Evolutionary conservation across 2,888 invertebrate genomes (phyloP).

Genomic region (Orthosia gracilis): DNA sequence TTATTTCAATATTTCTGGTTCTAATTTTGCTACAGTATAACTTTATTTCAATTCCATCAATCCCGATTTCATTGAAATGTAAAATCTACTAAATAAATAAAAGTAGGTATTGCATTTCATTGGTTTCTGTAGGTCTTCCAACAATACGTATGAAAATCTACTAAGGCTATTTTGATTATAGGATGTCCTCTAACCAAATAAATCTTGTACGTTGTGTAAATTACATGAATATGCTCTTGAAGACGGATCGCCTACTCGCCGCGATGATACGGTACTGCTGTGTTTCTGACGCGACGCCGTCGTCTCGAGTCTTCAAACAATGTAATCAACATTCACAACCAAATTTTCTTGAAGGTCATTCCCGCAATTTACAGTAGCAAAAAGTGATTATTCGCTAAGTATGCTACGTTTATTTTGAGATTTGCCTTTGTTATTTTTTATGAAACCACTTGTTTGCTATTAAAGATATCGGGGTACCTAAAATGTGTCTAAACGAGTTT

Average conservation of each 20-base stretch:
- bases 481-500: neutral
- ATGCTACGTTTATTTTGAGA: slow-evolving; percentile 24
- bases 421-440: slow-evolving; percentile 11
- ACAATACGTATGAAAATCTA: neutral
- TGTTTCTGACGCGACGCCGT: slow-evolving; percentile 12
- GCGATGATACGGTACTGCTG: neutral
- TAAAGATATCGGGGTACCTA: slow-evolving; percentile 3
- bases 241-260: slow-evolving; percentile 4
- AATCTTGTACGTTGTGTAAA: neutral
- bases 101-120: neutral
- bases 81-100: too few species aligned
- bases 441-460: neutral
- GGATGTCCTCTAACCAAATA: neutral
- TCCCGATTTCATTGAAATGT: too few species aligned
- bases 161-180: neutral
- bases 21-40: neutral
- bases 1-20: neutral
- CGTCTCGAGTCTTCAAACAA: slow-evolving; percentile 39
- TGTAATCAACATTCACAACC: slow-evolving; percentile 48
- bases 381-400: slow-evolving; percentile 38
- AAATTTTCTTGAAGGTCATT: slow-evolving; percentile 54
- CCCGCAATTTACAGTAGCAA: slow-evolving; percentile 39
- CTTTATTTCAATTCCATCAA: neutral
- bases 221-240: slow-evolving; percentile 22
- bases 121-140: neutral